Evolutionary conservation across 2,113 vertebrate species (phyloP), one percentile per base, ranked within the genome.

Genomic region (Pelvicachromis taeniatus): DNA sequence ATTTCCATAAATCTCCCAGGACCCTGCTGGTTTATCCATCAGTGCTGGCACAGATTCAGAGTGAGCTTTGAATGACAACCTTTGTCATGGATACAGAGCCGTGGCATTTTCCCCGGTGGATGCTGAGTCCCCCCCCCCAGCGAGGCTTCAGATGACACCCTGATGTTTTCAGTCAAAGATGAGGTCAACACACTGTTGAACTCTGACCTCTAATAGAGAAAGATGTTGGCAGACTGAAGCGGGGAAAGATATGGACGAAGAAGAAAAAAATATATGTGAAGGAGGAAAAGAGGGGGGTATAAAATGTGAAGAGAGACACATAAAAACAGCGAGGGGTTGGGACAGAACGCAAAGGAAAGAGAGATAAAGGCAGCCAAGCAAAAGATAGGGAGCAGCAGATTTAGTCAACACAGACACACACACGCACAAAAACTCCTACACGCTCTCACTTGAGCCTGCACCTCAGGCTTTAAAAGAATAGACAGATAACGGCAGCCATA

Each of bases 331-430:
- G 4, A 81, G 73, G 21, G 82, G 84, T 55, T 61, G 78, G 65
- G 77, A 87, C 88, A 80, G 40, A 84, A 79, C 50, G 73, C 53
- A 8, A 82, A 81, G 81, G 52, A 84, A 54, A 78, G 81, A 86
- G 6, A n/a, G 48, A 80, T 82, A 80, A 82, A 83, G 23, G 45
- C 77, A 90, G 81, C 73, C 5, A 9, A 90, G 88, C 63, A 90
- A 83, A 90, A 89, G 85, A 92, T 68, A 81, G 52, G 80, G 68
- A 88, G 75, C 61, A 81, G 82, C 78, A 91, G 88, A 93, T 92
- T 87, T 89, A 85, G 87, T 80, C 81, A 19, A 91, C 89, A 89
- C 59, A 88, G 84, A 91, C 89, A 92, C 63, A 38, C 35, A 45
- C 42, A 40, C 38, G 38, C 38, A 88, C 87, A 52, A 75, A 75